Conservation (phyloP, 2,113 vertebrate species). For the Sinosuthora webbiana region DNA sequence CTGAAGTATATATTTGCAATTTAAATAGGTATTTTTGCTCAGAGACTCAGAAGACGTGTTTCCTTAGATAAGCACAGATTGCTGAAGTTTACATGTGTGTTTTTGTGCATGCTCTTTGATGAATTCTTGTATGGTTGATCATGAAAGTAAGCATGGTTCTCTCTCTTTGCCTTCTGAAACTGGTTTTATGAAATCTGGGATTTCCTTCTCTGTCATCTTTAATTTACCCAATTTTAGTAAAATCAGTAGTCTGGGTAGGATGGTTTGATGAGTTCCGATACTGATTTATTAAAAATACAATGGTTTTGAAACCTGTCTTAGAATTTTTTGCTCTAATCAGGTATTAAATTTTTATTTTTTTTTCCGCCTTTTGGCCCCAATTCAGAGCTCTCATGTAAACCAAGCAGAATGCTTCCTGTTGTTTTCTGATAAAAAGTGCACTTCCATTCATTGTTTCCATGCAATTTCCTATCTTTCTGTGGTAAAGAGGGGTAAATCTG, state of each 20-base stretch:
- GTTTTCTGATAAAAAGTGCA: conserved; percentile 69
- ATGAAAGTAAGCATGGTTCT: conserved; percentile 42
- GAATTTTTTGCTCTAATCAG: conserved; percentile 24
- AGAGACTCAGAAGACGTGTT: not conserved
- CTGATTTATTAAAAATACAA: conserved; percentile 16
- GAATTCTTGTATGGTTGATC: conserved; percentile 44
- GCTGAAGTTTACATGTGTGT: not conserved
- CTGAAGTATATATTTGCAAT: not conserved
- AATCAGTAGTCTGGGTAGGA: not conserved
- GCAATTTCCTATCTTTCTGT: conserved; percentile 71
- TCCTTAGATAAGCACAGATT: not conserved
- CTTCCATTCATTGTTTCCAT: conserved; percentile 77
- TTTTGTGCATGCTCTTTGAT: conserved; percentile 10
- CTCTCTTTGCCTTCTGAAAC: conserved; percentile 26
- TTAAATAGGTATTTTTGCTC: not conserved
- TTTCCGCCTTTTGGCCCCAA: conserved; percentile 5
- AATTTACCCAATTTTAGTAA: conserved; percentile 57
- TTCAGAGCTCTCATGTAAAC: conserved; percentile 56
- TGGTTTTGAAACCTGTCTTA: conserved; percentile 15
- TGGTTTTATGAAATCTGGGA: conserved; percentile 57
- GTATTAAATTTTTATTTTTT: conserved; percentile 16
- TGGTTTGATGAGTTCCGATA: conserved; percentile 20
- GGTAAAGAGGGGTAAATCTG: conserved; percentile 56
- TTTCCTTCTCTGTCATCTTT: conserved; percentile 63
- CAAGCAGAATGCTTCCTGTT: conserved; percentile 71